Conservation (phyloP, 2,113 vertebrate genomes). For the Zapus hudsonius region DNA sequence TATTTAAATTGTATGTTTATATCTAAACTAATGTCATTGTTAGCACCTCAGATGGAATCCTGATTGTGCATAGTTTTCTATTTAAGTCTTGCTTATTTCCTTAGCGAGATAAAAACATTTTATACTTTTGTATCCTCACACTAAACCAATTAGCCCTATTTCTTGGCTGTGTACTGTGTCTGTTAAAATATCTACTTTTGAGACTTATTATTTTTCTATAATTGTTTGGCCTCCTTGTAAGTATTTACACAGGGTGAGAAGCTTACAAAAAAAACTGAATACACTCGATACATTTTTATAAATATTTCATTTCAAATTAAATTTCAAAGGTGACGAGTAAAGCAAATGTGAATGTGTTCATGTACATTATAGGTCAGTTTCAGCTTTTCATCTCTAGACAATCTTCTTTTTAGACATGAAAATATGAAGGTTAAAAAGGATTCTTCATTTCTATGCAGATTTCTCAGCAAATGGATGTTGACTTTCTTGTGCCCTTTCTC, state of each 20-base stretch:
- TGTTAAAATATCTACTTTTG: constrained; percentile 21
- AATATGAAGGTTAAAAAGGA: not conserved
- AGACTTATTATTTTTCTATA: not conserved
- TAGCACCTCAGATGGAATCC: not conserved
- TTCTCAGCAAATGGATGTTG: not conserved
- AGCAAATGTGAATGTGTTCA: not conserved
- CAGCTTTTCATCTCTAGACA: constrained; percentile 2
- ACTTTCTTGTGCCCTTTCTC: constrained; percentile 6
- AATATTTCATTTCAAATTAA: constrained; percentile 33
- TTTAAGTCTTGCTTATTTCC: constrained; percentile 23
- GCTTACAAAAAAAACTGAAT: not conserved
- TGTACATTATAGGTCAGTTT: not conserved
- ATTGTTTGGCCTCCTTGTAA: not conserved
- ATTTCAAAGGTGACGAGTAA: constrained; percentile 1
- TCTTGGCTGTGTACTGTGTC: not conserved
- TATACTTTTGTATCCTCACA: not conserved
- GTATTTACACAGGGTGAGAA: not conserved
- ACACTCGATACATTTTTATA: not conserved
- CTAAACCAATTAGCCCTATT: not conserved
- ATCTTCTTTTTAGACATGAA: constrained; percentile 3
- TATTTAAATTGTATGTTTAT: not conserved
- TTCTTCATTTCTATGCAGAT: not conserved
- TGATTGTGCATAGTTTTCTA: not conserved
- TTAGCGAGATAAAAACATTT: not conserved
- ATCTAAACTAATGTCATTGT: not conserved